These are phyloP conservation scores for Apodemia zela DNA, from an alignment of 2,888 invertebrate species.

Conservation along the genomic window DNA sequence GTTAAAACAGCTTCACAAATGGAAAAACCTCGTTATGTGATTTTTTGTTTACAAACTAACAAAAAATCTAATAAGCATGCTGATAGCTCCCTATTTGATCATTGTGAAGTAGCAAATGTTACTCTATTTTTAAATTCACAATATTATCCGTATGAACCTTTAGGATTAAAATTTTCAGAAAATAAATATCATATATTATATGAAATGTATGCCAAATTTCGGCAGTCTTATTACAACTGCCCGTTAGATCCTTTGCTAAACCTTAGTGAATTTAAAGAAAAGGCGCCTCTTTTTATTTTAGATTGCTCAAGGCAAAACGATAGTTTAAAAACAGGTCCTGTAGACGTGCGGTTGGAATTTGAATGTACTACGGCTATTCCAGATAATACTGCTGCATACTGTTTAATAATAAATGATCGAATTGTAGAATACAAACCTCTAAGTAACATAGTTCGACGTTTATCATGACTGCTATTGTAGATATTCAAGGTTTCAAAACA, in stretches of 20 bases:
- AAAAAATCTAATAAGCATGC: not conserved
- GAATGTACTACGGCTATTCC: not conserved
- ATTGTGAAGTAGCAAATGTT: slow-evolving; percentile 1
- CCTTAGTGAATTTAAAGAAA: not conserved
- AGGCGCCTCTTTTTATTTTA: not conserved
- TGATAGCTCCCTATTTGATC: not conserved
- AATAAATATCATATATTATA: no score
- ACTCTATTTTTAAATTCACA: not conserved
- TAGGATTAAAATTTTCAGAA: no score
- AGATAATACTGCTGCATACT: not conserved
- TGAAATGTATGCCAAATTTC: no score
- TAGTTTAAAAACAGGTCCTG: not conserved
- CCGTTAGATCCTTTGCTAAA: no score
- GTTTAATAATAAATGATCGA: not conserved
- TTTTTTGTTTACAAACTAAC: not conserved
- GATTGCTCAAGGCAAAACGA: not conserved
- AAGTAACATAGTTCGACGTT: not conserved
- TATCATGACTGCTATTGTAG: not conserved
- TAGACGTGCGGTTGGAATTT: not conserved
- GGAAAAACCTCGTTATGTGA: not conserved
- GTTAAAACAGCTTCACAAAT: not conserved
- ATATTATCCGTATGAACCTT: no score
- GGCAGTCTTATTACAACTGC: no score
- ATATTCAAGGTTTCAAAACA: not conserved
- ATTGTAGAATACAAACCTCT: not conserved